These are phyloP conservation scores for Nasonia oneida DNA, from an alignment of 2,888 invertebrate genomes.

Conservation along the genomic window DNA sequence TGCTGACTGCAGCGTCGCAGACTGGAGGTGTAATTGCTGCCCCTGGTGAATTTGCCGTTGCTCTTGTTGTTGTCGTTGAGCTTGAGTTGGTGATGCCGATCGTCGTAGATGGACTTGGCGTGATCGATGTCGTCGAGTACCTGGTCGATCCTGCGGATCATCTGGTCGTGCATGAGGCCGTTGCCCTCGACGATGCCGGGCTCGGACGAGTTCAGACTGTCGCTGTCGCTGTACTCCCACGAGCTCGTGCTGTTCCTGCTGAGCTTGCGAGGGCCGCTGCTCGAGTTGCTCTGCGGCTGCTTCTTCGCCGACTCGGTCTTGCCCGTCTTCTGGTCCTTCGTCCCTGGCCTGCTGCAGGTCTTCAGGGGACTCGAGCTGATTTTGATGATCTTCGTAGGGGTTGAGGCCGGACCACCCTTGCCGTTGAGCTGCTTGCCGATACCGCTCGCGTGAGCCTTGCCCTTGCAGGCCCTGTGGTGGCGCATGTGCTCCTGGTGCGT, in stretches of 20 bases:
- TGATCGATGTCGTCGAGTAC: constrained; percentile 69
- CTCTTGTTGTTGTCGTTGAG: constrained; percentile 45
- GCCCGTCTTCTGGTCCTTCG: constrained; percentile 32
- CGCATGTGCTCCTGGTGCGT: constrained; percentile 81
- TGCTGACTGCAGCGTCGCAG: constrained; percentile 14
- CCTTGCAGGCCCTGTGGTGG: constrained; percentile 87
- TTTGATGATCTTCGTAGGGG: constrained; percentile 35
- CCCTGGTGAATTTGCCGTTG: constrained; percentile 40
- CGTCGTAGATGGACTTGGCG: constrained; percentile 61
- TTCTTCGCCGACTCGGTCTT: constrained; percentile 70
- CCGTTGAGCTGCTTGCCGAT: constrained; percentile 79
- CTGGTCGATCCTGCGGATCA: constrained; percentile 68
- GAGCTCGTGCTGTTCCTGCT: constrained; percentile 84
- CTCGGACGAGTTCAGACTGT: constrained; percentile 82
- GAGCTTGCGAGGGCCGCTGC: constrained; percentile 75
- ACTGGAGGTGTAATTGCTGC: constrained; percentile 49
- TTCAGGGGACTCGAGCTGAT: constrained; percentile 32
- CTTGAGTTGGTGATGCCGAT: background rate
- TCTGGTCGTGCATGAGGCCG: constrained; percentile 63
- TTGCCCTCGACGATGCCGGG: constrained; percentile 63
- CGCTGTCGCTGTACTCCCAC: constrained; percentile 85
- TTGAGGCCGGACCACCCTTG: constrained; percentile 29
- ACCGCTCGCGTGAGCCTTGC: constrained; percentile 88
- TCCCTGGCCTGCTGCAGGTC: constrained; percentile 2
- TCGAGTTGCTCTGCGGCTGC: constrained; percentile 73